These are phyloP conservation scores for Lithobates pipiens DNA, from an alignment of 2,797 vertebrate species.

Conservation along the genomic window DNA sequence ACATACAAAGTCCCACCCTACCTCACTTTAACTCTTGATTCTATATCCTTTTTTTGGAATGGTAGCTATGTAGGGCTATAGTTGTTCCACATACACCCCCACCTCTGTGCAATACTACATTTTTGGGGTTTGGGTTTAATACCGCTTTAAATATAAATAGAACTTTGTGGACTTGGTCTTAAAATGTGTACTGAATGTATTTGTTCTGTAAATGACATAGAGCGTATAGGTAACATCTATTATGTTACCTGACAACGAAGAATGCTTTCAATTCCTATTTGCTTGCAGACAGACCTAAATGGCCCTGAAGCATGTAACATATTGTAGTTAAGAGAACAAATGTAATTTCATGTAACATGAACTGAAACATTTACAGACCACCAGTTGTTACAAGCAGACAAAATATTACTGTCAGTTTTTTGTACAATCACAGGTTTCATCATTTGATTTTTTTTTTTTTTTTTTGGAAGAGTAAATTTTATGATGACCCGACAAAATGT, in stretches of 20 bases:
- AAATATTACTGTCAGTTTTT: background rate
- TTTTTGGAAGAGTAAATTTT: background rate
- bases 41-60: too few species aligned
- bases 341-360: slow-evolving; percentile 29
- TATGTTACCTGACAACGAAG: slow-evolving; percentile 38
- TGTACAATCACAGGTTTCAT: background rate
- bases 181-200: background rate
- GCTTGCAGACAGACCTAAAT: slow-evolving; percentile 8
- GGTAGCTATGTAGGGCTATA: too few species aligned
- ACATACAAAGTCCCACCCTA: too few species aligned
- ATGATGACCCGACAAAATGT: background rate
- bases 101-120: too few species aligned
- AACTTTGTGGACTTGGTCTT: too few species aligned
- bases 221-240: background rate
- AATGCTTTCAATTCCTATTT: slow-evolving; percentile 44
- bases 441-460: background rate
- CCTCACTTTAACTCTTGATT: too few species aligned
- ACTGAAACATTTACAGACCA: slow-evolving; percentile 35
- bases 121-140: too few species aligned
- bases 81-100: too few species aligned
- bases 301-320: slow-evolving; percentile 47
- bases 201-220: background rate
- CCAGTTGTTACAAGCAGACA: slow-evolving; percentile 24
- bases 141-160: too few species aligned
- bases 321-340: slow-evolving; percentile 1